Conservation (phyloP, 2,797 vertebrate genomes). For the Clamator glandarius region DNA sequence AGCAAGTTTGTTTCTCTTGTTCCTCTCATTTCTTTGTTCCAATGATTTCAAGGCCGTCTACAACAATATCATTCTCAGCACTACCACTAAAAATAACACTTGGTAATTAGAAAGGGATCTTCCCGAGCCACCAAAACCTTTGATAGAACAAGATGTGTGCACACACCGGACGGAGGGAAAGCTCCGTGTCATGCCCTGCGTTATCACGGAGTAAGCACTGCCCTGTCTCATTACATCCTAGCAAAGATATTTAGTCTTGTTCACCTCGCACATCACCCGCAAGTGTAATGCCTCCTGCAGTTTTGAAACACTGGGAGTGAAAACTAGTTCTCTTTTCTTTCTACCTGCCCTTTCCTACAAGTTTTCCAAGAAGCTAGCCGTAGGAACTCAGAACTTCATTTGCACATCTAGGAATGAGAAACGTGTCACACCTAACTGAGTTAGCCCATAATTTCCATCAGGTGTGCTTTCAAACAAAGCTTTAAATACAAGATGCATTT, state of each 20-base stretch:
- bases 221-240: not conserved
- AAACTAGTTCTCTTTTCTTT: not conserved
- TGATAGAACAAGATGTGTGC: not conserved
- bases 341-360: not conserved
- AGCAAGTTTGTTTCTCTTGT: not conserved
- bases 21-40: not conserved
- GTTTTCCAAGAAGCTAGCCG: not conserved
- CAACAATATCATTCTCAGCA: not conserved
- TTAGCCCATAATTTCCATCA: not conserved
- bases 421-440: not conserved
- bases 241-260: not conserved
- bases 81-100: not conserved
- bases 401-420: not conserved
- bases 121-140: not conserved
- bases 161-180: not conserved
- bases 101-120: not conserved
- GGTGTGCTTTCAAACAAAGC: not conserved
- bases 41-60: not conserved
- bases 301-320: not conserved
- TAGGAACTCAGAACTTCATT: not conserved
- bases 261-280: not conserved
- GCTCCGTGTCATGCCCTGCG: fast-evolving
- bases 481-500: not conserved
- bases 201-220: not conserved
- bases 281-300: not conserved